These are phyloP conservation scores for Elachura formosa DNA, from an alignment of 2,113 vertebrate genomes.

Conservation along the genomic window DNA sequence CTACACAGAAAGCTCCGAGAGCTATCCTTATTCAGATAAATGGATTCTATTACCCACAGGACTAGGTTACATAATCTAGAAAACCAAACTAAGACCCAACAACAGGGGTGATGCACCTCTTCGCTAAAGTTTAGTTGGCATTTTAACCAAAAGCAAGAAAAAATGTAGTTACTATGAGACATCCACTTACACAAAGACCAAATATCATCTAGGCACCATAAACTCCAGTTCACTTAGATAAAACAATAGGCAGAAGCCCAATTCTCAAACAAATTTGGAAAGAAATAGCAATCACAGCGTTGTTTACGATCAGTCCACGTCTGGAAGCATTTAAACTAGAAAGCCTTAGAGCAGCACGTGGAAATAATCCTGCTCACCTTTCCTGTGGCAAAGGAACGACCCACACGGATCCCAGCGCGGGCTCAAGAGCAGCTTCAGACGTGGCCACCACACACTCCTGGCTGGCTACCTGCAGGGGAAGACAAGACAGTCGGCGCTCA, in stretches of 20 bases:
- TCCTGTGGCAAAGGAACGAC: background rate
- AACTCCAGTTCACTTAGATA: background rate
- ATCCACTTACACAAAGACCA: background rate
- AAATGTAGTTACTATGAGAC: background rate
- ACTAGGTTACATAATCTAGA: background rate
- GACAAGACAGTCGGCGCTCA: background rate
- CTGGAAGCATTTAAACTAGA: background rate
- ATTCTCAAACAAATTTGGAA: background rate
- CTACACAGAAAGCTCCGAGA: background rate
- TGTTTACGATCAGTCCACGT: background rate
- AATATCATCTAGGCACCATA: background rate
- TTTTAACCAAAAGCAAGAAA: background rate
- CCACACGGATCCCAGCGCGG: background rate
- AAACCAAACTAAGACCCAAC: background rate
- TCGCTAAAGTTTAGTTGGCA: background rate
- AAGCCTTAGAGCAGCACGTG: background rate
- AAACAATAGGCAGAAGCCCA: background rate
- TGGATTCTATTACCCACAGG: background rate
- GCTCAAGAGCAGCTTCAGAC: background rate
- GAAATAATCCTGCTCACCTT: conserved; percentile 49
- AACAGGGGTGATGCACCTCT: background rate
- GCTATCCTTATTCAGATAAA: background rate
- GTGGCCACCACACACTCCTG: background rate
- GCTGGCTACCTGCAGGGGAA: conserved; percentile 5
- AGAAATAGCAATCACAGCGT: background rate